These are phyloP conservation scores for Emydoidea blandingii DNA, from an alignment of 2,797 vertebrate genomes.

Conservation along the genomic window DNA sequence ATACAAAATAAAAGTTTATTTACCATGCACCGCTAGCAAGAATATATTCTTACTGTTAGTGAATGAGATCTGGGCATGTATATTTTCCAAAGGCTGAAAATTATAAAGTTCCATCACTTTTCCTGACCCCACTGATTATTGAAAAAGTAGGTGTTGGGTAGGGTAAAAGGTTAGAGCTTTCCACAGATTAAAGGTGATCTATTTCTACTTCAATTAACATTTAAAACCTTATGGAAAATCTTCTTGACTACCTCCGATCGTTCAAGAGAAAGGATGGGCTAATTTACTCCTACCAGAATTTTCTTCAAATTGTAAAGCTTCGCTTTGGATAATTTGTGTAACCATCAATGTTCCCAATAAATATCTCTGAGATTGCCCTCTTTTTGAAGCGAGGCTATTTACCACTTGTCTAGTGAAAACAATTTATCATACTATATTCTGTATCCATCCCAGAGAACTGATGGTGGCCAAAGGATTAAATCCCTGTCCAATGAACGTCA, in stretches of 20 bases:
- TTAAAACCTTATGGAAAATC: background rate
- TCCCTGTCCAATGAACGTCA: background rate
- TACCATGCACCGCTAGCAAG: background rate
- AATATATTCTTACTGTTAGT: background rate
- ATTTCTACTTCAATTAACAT: background rate
- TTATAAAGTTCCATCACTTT: background rate
- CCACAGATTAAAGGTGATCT: fast-evolving
- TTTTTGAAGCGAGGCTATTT: background rate
- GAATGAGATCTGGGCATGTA: background rate
- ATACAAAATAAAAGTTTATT: background rate
- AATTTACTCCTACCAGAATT: background rate
- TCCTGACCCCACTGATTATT: background rate
- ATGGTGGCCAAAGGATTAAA: background rate
- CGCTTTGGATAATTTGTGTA: background rate
- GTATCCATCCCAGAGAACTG: background rate
- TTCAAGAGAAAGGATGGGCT: background rate
- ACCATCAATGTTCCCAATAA: background rate
- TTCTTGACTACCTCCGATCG: background rate
- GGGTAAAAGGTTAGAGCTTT: background rate
- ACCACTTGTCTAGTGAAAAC: background rate
- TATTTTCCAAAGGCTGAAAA: background rate
- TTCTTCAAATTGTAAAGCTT: background rate
- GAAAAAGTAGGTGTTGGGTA: background rate
- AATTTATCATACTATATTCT: background rate
- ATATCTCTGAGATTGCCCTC: background rate